phyloP scores from a whole-genome alignment of 2,888 invertebrate genomes.

The Dolomedes plantarius region DNA sequence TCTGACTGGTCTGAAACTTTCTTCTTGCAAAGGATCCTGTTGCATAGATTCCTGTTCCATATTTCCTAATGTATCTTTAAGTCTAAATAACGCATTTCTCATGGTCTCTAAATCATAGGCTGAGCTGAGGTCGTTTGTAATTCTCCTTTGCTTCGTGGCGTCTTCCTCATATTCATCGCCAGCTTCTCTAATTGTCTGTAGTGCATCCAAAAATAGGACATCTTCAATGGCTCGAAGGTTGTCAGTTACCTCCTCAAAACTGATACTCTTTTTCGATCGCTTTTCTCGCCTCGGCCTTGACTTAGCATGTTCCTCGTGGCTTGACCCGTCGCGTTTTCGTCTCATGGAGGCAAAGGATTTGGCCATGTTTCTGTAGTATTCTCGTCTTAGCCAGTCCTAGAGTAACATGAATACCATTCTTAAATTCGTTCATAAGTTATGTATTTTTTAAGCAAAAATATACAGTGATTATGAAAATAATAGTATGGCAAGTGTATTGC shows the following conservation, averaged over 20 bases:
- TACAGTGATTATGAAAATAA: too few relatives aligned
- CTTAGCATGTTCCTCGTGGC: neutral
- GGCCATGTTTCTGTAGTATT: conserved; percentile 73
- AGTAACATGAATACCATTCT: conserved; percentile 19
- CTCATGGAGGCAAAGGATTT: conserved; percentile 72
- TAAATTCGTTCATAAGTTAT: too few relatives aligned
- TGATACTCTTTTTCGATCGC: conserved; percentile 36
- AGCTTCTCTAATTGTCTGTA: conserved; percentile 41
- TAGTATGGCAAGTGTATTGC: too few relatives aligned
- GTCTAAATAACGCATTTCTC: conserved; percentile 68
- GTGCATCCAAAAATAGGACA: conserved; percentile 61
- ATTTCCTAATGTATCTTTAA: conserved; percentile 57
- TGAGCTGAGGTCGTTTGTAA: conserved; percentile 63
- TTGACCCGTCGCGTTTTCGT: conserved; percentile 62
- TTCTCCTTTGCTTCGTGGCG: conserved; percentile 33
- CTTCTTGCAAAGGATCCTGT: conserved; percentile 59
- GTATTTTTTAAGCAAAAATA: too few relatives aligned
- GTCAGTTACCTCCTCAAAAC: conserved; percentile 52
- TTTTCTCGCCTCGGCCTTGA: neutral
- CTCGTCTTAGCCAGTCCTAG: conserved; percentile 72
- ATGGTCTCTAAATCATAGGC: conserved; percentile 73
- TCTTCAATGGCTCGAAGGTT: conserved; percentile 63
- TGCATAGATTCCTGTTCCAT: conserved; percentile 45
- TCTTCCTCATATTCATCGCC: conserved; percentile 48
- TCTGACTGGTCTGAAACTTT: conserved; percentile 26